A percentile compares a stretch with the other conserved stretches of the same genome.
Conservation (phyloP, 1,140 invertebrate species). For the Musca vetustissima region DNA sequence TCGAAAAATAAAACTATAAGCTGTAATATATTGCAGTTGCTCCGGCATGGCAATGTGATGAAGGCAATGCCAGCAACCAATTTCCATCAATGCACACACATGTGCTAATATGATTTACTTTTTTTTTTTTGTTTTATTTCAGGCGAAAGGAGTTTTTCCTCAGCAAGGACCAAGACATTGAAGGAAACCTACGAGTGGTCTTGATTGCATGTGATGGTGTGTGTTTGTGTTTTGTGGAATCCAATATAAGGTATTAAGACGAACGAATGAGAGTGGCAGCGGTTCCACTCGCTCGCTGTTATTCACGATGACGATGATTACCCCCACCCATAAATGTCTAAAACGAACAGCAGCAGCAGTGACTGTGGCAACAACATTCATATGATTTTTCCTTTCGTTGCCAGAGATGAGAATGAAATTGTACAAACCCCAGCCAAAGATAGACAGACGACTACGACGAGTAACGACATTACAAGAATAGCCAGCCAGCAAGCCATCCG, state of each 20-base stretch:
- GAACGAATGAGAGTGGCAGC: no score
- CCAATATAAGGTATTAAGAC: no score
- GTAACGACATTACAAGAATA: background rate
- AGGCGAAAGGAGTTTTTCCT: background rate
- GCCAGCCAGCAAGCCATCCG: background rate
- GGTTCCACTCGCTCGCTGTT: background rate
- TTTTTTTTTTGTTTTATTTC: no score
- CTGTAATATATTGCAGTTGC: no score
- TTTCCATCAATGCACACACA: background rate
- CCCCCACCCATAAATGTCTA: conserved; percentile 10
- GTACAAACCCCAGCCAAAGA: conserved; percentile 21
- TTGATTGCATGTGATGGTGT: no score
- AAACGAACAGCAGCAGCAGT: background rate
- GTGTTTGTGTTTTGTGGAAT: no score
- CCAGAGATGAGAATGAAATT: conserved; percentile 16
- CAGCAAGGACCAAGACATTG: background rate
- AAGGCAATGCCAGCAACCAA: background rate
- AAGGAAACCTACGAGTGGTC: no score
- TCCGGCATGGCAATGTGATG: background rate
- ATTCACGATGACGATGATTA: background rate
- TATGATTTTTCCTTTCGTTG: background rate
- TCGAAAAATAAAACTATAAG: no score
- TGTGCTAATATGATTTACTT: conserved; percentile 15
- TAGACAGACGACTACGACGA: conserved; percentile 14
- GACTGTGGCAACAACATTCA: background rate